A percentile compares a stretch with the other conserved stretches of the same genome.
Conservation (phyloP, 2,797 vertebrate species). For the Pyrocephalus nanus region DNA sequence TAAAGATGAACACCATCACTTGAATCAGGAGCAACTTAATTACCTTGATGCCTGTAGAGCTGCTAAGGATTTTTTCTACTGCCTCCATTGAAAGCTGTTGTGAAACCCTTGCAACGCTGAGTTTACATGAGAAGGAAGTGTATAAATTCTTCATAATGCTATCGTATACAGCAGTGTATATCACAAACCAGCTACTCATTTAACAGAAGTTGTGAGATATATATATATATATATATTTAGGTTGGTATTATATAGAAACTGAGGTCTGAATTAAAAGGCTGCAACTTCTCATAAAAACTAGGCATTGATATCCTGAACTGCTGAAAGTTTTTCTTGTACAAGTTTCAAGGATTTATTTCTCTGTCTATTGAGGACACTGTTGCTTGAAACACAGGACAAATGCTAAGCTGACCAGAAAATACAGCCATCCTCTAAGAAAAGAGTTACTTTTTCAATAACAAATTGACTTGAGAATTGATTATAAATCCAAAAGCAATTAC, state of each 20-base stretch:
- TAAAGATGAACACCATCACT: not conserved
- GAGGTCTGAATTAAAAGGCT: not conserved
- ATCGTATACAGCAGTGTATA: not conserved
- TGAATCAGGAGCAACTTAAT: not conserved
- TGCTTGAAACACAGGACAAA: not conserved
- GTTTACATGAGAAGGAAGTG: not conserved
- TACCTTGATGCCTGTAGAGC: not conserved
- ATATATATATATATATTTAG: no score
- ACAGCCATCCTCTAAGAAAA: not conserved
- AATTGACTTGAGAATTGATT: slow-evolving; percentile 33
- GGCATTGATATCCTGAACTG: not conserved
- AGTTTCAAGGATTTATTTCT: not conserved
- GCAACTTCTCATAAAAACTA: not conserved
- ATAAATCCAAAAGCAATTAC: slow-evolving; percentile 16
- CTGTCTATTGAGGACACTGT: not conserved
- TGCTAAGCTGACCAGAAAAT: not conserved
- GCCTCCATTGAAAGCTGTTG: not conserved
- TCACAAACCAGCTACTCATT: not conserved
- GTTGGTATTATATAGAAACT: not conserved
- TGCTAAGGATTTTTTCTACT: not conserved
- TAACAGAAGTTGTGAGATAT: not conserved
- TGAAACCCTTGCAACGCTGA: not conserved
- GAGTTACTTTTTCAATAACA: slow-evolving; percentile 5
- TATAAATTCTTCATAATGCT: not conserved
- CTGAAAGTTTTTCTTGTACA: not conserved